These are phyloP conservation scores for Struthio camelus DNA, from an alignment of 2,113 vertebrate genomes.

Conservation along the genomic window DNA sequence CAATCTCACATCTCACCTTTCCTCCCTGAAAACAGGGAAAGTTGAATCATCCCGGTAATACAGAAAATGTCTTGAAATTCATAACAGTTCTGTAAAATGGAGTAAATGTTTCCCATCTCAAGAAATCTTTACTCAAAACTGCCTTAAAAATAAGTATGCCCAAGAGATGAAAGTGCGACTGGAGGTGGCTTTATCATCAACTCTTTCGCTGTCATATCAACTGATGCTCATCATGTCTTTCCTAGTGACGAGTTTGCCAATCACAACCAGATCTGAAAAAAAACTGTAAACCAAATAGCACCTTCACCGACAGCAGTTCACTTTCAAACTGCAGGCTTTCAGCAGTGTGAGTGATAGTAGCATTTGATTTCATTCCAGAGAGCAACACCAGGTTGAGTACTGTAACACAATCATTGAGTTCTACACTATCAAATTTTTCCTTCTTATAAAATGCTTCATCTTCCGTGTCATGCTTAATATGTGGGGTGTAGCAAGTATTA, in stretches of 20 bases:
- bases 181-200: not conserved
- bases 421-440: not conserved
- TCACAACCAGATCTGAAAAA: not conserved
- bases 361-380: not conserved
- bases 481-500: constrained; percentile 16
- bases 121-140: not conserved
- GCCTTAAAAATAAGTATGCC: not conserved
- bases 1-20: not conserved
- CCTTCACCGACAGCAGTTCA: not conserved
- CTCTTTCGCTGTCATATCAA: not conserved
- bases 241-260: not conserved
- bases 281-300: not conserved
- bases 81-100: not conserved
- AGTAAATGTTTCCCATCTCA: not conserved
- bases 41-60: not conserved
- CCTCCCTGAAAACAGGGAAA: not conserved
- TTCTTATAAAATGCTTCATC: not conserved
- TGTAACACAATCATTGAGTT: not conserved
- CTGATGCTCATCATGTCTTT: not conserved
- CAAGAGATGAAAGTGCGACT: not conserved
- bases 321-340: not conserved
- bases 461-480: not conserved
- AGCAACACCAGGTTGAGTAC: not conserved
- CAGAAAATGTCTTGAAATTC: not conserved
- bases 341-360: not conserved